These are phyloP conservation scores for Cephus runcator DNA, from an alignment of 2,888 invertebrate genomes.

Conservation along the genomic window DNA sequence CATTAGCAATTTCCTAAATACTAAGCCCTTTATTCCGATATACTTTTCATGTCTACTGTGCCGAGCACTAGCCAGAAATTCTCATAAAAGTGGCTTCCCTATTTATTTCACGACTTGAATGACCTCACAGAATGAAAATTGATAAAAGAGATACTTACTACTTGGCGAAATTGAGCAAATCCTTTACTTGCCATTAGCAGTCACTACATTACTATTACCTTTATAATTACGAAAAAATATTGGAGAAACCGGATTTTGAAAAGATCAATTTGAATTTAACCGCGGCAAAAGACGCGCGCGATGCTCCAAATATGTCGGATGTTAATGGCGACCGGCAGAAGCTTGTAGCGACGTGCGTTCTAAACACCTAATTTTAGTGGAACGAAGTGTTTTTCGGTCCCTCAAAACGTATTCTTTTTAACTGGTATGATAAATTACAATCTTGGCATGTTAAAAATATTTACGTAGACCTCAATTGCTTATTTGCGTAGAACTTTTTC, in stretches of 20 bases:
- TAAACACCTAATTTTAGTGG: constrained; percentile 7
- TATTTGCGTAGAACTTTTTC: not conserved
- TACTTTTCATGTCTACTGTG: no score
- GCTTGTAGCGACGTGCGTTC: constrained; percentile 12
- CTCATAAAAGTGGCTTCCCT: no score
- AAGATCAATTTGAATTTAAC: not conserved
- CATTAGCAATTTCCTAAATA: no score
- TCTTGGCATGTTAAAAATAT: not conserved
- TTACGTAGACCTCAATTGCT: not conserved
- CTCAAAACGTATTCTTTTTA: constrained; percentile 5
- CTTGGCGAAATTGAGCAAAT: no score
- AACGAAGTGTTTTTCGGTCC: not conserved
- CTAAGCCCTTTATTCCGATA: no score
- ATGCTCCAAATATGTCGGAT: constrained; percentile 18
- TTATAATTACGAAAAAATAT: not conserved
- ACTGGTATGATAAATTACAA: constrained; percentile 8
- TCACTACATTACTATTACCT: no score
- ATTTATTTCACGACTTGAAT: no score
- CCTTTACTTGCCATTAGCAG: no score
- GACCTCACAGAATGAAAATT: no score
- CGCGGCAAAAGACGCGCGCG: constrained; percentile 18
- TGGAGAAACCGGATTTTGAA: not conserved
- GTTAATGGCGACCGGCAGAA: constrained; percentile 18
- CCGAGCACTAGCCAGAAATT: no score
- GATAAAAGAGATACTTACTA: no score